Evolutionary conservation across 2,113 vertebrate genomes (phyloP).

Genomic region (Cranoglanis bouderius): DNA sequence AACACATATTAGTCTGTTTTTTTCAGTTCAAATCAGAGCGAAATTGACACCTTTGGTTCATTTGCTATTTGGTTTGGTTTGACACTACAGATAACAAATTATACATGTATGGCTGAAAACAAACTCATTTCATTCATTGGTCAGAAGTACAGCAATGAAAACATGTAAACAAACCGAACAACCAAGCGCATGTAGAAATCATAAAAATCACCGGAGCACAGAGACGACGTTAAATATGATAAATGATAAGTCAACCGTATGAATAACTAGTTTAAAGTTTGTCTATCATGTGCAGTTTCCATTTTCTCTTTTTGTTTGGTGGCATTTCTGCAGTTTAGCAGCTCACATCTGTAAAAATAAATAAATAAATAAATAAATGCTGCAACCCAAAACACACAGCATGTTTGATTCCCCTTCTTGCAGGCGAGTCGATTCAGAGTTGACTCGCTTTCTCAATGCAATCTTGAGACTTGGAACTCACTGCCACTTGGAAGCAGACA

Average conservation of each 20-base stretch:
- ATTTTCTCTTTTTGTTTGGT: not conserved
- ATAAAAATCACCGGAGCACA: not conserved
- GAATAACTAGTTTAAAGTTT: not conserved
- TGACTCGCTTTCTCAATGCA: not conserved
- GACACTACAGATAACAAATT: not conserved
- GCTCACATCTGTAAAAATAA: not conserved
- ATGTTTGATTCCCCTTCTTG: not conserved
- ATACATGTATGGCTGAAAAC: too few relatives aligned
- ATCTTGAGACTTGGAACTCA: too few relatives aligned
- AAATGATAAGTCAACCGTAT: not conserved
- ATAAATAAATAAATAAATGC: not conserved
- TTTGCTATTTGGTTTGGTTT: not conserved
- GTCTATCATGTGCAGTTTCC: not conserved
- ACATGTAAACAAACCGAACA: not conserved
- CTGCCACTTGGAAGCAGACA: not conserved
- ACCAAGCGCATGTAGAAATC: not conserved
- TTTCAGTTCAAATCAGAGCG: not conserved
- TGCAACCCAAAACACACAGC: not conserved
- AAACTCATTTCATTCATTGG: too few relatives aligned
- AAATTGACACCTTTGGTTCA: not conserved
- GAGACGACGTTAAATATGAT: not conserved
- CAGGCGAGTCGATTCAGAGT: not conserved
- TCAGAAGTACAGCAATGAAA: not conserved
- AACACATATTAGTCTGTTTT: not conserved
- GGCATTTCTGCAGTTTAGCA: not conserved